phyloP scores from a whole-genome alignment of 2,797 vertebrate species.

The Carapus acus region DNA sequence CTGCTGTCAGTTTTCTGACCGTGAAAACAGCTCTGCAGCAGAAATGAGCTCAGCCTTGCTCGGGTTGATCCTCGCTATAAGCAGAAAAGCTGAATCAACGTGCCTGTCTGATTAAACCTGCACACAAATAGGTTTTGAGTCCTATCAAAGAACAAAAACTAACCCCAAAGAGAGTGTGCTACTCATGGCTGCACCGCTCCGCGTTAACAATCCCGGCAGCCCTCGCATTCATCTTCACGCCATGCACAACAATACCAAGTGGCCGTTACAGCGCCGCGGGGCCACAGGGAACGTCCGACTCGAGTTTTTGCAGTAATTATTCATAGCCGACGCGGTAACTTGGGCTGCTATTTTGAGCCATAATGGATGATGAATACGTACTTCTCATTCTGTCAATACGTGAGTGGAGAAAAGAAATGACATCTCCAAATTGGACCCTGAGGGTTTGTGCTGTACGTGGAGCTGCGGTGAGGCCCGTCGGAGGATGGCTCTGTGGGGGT shows the following conservation, averaged over 20 bases:
- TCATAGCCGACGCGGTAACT: not conserved
- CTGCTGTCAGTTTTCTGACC: no score
- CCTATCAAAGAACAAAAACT: no score
- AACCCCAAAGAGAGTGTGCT: no score
- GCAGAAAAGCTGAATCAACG: no score
- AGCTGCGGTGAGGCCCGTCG: not conserved
- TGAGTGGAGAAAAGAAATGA: constrained; percentile 6
- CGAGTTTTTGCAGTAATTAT: not conserved
- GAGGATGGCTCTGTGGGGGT: no score
- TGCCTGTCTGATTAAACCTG: no score
- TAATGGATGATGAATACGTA: not conserved
- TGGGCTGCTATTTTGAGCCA: not conserved
- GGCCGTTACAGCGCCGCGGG: not conserved
- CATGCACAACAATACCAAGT: not conserved
- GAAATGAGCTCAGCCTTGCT: no score
- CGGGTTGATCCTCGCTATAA: no score
- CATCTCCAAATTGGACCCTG: constrained; percentile 12
- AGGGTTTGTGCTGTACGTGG: constrained; percentile 6
- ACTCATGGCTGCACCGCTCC: no score
- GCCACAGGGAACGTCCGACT: not conserved
- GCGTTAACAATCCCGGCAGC: not conserved
- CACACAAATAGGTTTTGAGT: no score
- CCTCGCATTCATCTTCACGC: not conserved
- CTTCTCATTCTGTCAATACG: constrained; percentile 14
- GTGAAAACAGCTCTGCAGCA: no score